Percentiles rank a stretch among this genome's conserved stretches.
These are phyloP conservation scores for Drosophila barbarae DNA, from an alignment of 2,888 invertebrate species.

Conservation along the genomic window DNA sequence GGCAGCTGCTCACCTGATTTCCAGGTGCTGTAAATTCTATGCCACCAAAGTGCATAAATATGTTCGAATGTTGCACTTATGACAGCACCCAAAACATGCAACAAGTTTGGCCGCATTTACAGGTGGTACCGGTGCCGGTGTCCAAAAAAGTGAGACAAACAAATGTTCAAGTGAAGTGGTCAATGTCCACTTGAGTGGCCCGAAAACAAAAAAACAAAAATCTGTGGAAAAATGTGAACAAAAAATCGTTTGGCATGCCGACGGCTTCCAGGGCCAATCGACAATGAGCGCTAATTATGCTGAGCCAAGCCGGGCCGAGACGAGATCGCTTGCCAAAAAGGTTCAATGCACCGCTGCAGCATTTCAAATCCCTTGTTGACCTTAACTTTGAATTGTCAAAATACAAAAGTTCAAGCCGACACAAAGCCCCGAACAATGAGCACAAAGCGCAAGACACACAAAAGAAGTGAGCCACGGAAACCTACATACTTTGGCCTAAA, in stretches of 20 bases:
- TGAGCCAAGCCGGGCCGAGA: conserved; percentile 31
- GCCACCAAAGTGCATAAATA: conserved; percentile 66
- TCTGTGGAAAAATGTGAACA: conserved; percentile 27
- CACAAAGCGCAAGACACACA: conserved; percentile 35
- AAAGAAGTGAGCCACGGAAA: conserved; percentile 45
- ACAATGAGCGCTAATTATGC: conserved; percentile 70
- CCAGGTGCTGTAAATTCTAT: conserved; percentile 55
- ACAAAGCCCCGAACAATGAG: conserved; percentile 38
- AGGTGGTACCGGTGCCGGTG: conserved; percentile 21
- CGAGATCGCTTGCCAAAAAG: conserved; percentile 38
- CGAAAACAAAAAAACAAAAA: conserved; percentile 11
- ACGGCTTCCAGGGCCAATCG: conserved; percentile 56
- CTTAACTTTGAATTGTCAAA: conserved; percentile 75
- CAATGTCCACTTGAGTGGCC: conserved; percentile 62
- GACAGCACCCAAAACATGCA: conserved; percentile 62
- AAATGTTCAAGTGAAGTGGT: conserved; percentile 47
- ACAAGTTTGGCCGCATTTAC: conserved; percentile 43
- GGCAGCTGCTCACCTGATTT: conserved; percentile 22
- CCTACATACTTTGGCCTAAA: conserved; percentile 37
- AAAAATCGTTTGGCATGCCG: conserved; percentile 42
- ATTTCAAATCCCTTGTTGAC: conserved; percentile 74
- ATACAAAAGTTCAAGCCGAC: conserved; percentile 59
- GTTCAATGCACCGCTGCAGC: conserved; percentile 70
- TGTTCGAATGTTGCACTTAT: conserved; percentile 58
- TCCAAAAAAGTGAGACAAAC: conserved; percentile 18